phyloP scores from a whole-genome alignment of 2,113 vertebrate genomes.

The Apodemus speciosus region DNA sequence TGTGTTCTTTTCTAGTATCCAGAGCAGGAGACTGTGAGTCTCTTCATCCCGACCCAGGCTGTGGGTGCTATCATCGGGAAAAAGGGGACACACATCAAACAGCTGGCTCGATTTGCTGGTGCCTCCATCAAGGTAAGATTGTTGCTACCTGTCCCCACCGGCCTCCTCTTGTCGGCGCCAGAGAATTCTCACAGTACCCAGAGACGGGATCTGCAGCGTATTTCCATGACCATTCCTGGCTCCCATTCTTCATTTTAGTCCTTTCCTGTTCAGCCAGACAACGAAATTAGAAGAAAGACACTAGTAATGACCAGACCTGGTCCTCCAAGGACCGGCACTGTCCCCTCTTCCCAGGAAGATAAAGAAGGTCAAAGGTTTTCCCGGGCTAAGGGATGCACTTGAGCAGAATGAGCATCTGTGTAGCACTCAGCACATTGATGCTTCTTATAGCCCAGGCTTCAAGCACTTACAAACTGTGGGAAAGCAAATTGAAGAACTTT shows the following conservation, averaged over 20 bases:
- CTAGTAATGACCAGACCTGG: not conserved
- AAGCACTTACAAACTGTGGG: not conserved
- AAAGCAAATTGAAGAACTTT: not conserved
- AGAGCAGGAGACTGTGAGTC: slow-evolving; percentile 95
- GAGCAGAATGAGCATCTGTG: not conserved
- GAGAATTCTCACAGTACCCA: no score
- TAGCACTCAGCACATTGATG: not conserved
- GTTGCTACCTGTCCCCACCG: accelerated
- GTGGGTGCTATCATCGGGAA: slow-evolving; percentile 97
- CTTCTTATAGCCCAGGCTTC: not conserved
- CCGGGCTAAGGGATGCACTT: not conserved
- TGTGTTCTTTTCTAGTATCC: slow-evolving; percentile 84
- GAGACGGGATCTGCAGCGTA: not conserved
- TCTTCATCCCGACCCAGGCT: slow-evolving; percentile 97
- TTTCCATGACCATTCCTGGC: not conserved
- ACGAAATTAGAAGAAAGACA: not conserved
- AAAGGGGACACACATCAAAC: slow-evolving; percentile 97
- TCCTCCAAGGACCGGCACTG: not conserved
- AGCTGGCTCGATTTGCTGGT: slow-evolving; percentile 94
- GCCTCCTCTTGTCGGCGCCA: not conserved
- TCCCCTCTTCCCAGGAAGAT: not conserved
- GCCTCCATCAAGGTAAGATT: slow-evolving; percentile 95
- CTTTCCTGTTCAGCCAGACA: not conserved
- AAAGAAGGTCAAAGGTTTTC: not conserved
- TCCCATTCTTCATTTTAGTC: not conserved